Conservation (phyloP, 2,113 vertebrate species). For the Aramus guarauna region DNA sequence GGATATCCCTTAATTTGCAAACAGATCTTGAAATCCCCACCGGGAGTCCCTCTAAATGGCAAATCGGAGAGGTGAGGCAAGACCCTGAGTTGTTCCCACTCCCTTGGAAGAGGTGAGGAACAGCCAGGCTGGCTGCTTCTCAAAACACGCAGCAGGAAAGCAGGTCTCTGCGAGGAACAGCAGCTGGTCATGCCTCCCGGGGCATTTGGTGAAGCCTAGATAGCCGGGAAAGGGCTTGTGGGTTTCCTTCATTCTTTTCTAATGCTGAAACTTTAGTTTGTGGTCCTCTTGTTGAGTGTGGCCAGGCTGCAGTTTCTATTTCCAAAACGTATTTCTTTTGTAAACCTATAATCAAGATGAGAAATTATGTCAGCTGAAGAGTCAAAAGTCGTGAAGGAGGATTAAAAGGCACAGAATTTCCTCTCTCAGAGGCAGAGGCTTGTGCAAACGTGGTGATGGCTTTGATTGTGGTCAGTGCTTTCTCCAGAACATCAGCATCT, state of each 20-base stretch:
- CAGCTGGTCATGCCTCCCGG: accelerated
- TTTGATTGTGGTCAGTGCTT: not conserved
- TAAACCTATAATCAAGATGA: not conserved
- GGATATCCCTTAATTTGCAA: not conserved
- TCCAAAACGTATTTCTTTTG: not conserved
- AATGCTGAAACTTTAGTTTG: not conserved
- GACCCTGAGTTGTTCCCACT: not conserved
- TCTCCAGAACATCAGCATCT: not conserved
- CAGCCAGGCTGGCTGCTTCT: not conserved
- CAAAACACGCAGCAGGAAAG: not conserved
- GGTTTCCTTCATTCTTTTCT: not conserved
- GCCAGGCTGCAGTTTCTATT: not conserved
- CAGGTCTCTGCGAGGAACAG: not conserved
- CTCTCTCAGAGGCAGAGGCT: not conserved
- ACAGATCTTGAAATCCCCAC: not conserved
- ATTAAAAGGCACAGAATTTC: not conserved
- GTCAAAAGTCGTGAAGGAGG: not conserved
- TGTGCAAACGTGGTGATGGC: not conserved
- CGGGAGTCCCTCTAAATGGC: not conserved
- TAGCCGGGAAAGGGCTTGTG: not conserved
- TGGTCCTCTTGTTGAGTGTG: not conserved
- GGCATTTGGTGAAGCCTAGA: not conserved
- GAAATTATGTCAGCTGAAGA: not conserved
- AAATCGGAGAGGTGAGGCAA: not conserved
- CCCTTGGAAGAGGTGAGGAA: not conserved